These are phyloP conservation scores for Nymphalis urticae DNA, from an alignment of 2,888 invertebrate genomes.

Conservation along the genomic window DNA sequence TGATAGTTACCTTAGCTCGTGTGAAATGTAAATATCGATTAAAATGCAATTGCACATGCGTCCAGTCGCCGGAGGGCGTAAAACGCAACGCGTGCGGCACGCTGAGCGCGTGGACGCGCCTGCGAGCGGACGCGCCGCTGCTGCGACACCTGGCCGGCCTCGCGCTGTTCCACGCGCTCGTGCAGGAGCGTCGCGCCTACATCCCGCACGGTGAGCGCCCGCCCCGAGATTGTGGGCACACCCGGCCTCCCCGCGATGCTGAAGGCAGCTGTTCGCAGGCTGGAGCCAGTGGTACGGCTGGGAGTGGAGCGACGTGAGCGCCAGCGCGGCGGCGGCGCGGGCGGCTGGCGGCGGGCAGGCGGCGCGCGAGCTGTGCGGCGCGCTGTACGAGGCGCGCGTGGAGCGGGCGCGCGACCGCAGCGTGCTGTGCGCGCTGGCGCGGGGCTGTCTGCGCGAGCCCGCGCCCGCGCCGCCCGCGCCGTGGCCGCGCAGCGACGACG, in stretches of 20 bases:
- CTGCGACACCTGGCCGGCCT: slow-evolving; percentile 85
- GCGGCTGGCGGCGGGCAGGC: slow-evolving; percentile 37
- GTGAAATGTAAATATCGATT: not conserved
- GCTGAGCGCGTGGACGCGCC: slow-evolving; percentile 87
- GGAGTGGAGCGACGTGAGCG: slow-evolving; percentile 72
- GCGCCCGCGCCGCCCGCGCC: slow-evolving; percentile 44
- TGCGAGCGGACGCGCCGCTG: slow-evolving; percentile 42
- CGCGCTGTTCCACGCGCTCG: slow-evolving; percentile 92
- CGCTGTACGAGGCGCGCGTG: slow-evolving; percentile 66
- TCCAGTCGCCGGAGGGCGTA: slow-evolving; percentile 90
- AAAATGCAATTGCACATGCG: not conserved
- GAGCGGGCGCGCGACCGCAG: slow-evolving; percentile 52
- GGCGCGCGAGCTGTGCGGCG: slow-evolving; percentile 49
- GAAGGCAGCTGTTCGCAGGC: not conserved
- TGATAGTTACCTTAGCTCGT: not conserved
- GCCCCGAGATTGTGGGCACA: not conserved
- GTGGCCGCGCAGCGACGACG: slow-evolving; percentile 46
- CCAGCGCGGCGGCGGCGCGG: slow-evolving; percentile 39
- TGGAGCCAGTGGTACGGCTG: slow-evolving; percentile 74
- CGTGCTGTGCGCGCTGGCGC: slow-evolving; percentile 49
- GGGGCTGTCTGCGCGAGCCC: slow-evolving; percentile 43
- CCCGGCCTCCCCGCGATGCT: too few relatives aligned
- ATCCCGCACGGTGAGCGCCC: slow-evolving; percentile 88
- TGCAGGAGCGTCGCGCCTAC: slow-evolving; percentile 94
- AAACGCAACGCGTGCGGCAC: slow-evolving; percentile 90